Percentiles rank a stretch among this genome's conserved stretches.
These are phyloP conservation scores for Chaetops frenatus DNA, from an alignment of 2,113 vertebrate genomes.

Conservation along the genomic window DNA sequence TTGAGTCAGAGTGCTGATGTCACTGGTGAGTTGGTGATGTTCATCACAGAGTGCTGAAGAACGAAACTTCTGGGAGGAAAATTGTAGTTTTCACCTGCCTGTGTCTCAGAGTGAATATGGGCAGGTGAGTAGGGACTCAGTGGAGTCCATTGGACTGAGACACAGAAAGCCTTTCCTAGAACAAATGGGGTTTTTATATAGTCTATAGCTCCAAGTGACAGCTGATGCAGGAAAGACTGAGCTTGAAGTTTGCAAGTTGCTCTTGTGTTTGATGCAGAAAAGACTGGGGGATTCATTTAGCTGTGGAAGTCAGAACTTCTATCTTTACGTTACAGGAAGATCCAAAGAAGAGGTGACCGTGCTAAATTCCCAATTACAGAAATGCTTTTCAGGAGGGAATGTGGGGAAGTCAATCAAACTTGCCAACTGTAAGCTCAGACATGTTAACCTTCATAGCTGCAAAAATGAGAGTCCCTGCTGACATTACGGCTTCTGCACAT, in stretches of 20 bases:
- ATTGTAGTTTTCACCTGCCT: not conserved
- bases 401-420: not conserved
- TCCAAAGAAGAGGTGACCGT: not conserved
- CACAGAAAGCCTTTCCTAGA: not conserved
- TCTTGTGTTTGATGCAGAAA: no score
- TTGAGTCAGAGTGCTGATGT: not conserved
- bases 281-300: no score
- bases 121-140: not conserved
- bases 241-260: no score
- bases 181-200: rapidly evolving
- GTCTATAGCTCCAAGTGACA: not conserved
- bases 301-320: no score
- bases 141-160: not conserved
- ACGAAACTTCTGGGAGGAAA: not conserved
- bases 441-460: not conserved
- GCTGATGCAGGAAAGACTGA: not conserved
- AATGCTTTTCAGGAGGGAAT: not conserved
- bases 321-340: no score
- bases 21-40: not conserved
- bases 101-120: not conserved
- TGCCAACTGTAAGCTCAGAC: not conserved
- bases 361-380: not conserved
- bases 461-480: not conserved
- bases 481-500: not conserved
- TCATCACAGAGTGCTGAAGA: not conserved